Evolutionary conservation across 2,113 vertebrate genomes (phyloP), one percentile per base, ranked within the genome.

Genomic region (Passer montanus): DNA sequence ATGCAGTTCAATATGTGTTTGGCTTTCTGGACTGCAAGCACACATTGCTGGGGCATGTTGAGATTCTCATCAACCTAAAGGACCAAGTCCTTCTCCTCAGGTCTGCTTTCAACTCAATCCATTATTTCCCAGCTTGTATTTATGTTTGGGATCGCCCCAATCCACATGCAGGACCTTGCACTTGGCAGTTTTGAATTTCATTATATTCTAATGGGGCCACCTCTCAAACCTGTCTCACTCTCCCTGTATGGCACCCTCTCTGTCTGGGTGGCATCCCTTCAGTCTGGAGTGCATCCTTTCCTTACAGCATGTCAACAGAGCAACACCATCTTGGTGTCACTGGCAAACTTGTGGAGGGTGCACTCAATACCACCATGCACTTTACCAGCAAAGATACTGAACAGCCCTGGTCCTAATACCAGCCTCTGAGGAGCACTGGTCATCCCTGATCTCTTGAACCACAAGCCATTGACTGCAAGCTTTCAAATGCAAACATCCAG

Each of bases 381-480:
- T 47, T 33, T 24, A 20, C 33, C 46, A 75, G 5, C 16, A 39
- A 46, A 53, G 20, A 41, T 46, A 11, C 7, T 46, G 53, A 53
- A 30, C 46, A 53, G 13, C n/a, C 30, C 19, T 22, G 21, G 24
- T 49, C 35, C 68, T 39, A n/a, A n/a, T 18, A 18, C 8, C 3
- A 33, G 4, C 9, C 23, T 30, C 44, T 0, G 0, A 33, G 27
- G 60, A 59, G 28, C 5, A 3, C 28, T 20, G 2, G 14, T 13
- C 19, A 33, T 39, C 23, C 12, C 52, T 39, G 15, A 10, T 46
- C 46, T 58, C 28, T 59, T 46, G 19, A 39, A 52, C 19, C 39
- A 16, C 12, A 46, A 67, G 52, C 6, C 23, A 67, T 16, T 20
- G 43, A 16, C 22, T 31, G 6, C 11, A 82, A 39, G 20, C 19